phyloP scores from a whole-genome alignment of 2,888 invertebrate genomes.

The Gastracanthus pulcherrimus region DNA sequence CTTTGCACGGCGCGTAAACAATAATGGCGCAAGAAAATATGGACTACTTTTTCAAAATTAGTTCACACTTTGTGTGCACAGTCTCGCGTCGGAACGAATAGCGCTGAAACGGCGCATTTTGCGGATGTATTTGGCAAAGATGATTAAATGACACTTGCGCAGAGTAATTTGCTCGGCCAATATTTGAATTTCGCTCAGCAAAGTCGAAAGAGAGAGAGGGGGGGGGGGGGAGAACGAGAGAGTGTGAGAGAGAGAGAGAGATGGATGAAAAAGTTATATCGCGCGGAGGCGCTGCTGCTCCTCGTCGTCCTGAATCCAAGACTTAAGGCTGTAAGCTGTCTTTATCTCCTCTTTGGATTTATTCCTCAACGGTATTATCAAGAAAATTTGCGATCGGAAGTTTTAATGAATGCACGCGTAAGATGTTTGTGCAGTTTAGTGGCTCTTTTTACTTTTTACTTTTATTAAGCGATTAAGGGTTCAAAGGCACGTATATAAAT shows the following conservation, averaged over 20 bases:
- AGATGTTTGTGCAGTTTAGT: neutral
- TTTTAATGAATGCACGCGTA: slow-evolving; percentile 40
- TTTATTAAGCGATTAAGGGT: neutral
- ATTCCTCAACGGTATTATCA: slow-evolving; percentile 30
- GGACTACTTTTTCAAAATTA: no score
- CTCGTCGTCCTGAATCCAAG: slow-evolving; percentile 18
- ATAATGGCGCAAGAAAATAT: no score
- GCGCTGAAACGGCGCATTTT: neutral
- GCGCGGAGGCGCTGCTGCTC: neutral
- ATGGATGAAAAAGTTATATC: slow-evolving; percentile 40
- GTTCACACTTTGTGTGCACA: no score
- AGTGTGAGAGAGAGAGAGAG: neutral
- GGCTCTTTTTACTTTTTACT: neutral
- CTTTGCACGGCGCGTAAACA: neutral
- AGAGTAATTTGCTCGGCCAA: slow-evolving; percentile 41
- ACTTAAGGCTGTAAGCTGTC: slow-evolving; percentile 27
- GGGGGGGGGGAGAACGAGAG: slow-evolving; percentile 33
- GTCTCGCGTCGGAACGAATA: no score
- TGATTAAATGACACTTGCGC: slow-evolving; percentile 32
- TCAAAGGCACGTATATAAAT: neutral
- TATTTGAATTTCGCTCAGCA: slow-evolving; percentile 27
- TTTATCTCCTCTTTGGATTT: slow-evolving; percentile 38
- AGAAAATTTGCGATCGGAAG: slow-evolving; percentile 37
- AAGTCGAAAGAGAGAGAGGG: neutral
- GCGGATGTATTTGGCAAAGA: neutral